Evolutionary conservation across 2,888 invertebrate genomes (phyloP).

Genomic region (Orthosia cruda): DNA sequence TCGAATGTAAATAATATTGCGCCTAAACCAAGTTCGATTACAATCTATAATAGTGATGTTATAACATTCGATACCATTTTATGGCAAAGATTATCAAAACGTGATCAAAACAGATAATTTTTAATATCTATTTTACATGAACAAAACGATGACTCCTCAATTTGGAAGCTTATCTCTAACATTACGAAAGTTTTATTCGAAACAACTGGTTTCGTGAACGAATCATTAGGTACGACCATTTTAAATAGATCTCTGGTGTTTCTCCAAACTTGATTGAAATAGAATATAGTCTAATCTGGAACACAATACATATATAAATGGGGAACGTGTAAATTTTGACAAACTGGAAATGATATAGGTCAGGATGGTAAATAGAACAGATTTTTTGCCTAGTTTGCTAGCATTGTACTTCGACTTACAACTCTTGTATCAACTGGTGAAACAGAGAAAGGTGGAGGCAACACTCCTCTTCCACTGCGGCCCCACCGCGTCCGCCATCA

Average conservation of each 20-base stretch:
- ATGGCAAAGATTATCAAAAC: conserved; percentile 58
- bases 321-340: not conserved
- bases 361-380: too few species aligned
- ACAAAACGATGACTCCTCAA: conserved; percentile 62
- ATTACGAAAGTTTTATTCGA: conserved; percentile 73
- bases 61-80: conserved; percentile 58
- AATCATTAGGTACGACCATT: conserved; percentile 73
- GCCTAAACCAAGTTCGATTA: conserved; percentile 45
- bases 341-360: not conserved
- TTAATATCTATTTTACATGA: conserved; percentile 61
- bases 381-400: not conserved
- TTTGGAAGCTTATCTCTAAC: conserved; percentile 71
- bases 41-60: conserved; percentile 59
- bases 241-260: conserved; percentile 67
- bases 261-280: conserved; percentile 63
- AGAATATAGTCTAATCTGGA: not conserved
- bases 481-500: too few species aligned
- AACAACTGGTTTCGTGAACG: conserved; percentile 75
- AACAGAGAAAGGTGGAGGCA: too few species aligned
- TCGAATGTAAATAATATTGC: conserved; percentile 37
- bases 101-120: conserved; percentile 61
- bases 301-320: not conserved
- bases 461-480: too few species aligned
- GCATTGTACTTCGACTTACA: not conserved
- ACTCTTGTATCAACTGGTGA: too few species aligned